Conservation (phyloP, 2,113 vertebrate genomes). For the Apeltes quadracus region DNA sequence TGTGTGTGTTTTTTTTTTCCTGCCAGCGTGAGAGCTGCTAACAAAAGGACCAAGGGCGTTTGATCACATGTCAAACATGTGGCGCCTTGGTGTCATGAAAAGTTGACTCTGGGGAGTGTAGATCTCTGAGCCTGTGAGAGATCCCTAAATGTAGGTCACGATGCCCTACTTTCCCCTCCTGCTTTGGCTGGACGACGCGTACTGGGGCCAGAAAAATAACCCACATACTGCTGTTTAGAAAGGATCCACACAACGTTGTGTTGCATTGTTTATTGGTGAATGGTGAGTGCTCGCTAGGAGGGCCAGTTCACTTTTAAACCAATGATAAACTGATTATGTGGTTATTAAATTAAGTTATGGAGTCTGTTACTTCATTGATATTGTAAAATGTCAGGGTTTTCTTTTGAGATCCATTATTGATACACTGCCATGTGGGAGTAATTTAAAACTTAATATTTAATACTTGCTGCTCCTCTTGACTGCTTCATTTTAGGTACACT, state of each 20-base stretch:
- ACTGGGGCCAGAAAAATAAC: slow-evolving; percentile 55
- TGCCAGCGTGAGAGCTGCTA: slow-evolving; percentile 5
- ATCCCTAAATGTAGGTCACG: slow-evolving; percentile 69
- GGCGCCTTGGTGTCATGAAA: slow-evolving; percentile 21
- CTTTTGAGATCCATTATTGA: neutral
- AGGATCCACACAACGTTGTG: slow-evolving; percentile 47
- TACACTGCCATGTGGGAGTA: neutral
- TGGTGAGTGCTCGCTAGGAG: slow-evolving; percentile 6
- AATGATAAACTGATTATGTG: slow-evolving; percentile 8
- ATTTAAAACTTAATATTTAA: too few relatives aligned
- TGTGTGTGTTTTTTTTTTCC: neutral
- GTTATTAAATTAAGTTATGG: neutral
- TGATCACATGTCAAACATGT: slow-evolving; percentile 12
- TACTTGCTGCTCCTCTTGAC: too few relatives aligned
- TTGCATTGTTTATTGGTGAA: slow-evolving; percentile 53
- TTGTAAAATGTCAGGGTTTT: neutral
- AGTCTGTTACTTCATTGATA: neutral
- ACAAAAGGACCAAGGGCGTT: slow-evolving; percentile 5
- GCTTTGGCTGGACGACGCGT: slow-evolving; percentile 47
- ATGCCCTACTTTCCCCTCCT: slow-evolving; percentile 65
- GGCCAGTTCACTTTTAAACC: neutral
- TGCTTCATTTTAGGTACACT: neutral
- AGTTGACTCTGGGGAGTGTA: slow-evolving; percentile 16
- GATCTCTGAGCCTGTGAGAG: slow-evolving; percentile 36
- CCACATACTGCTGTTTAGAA: slow-evolving; percentile 62